Conservation (phyloP, 92 coral and sea anemone species). For the Umimayanthus chanpuru region DNA sequence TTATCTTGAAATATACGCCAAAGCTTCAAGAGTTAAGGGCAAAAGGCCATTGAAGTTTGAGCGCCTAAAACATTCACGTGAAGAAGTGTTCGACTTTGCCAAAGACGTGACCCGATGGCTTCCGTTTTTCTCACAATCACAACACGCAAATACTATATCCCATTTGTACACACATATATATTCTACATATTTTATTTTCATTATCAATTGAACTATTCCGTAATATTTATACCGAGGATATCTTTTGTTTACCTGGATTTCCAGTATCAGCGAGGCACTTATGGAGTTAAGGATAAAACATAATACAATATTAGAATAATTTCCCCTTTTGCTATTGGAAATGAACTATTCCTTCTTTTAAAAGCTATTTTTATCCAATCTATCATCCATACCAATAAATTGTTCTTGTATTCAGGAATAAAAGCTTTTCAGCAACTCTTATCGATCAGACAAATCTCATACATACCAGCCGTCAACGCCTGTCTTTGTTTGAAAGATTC, state of each 20-base stretch:
- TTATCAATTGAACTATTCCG: background rate
- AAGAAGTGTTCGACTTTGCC: background rate
- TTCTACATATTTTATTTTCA: background rate
- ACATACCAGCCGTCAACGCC: constrained; percentile 17
- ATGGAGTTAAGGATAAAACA: background rate
- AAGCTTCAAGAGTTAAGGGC: background rate
- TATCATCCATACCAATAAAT: background rate
- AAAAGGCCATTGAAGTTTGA: background rate
- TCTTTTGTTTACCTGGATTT: background rate
- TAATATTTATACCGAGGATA: background rate
- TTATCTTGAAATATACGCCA: constrained; percentile 14
- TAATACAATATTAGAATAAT: background rate
- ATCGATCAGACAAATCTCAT: background rate
- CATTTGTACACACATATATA: background rate
- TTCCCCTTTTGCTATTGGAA: background rate
- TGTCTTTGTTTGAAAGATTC: background rate
- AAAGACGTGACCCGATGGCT: constrained; percentile 35
- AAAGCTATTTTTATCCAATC: background rate
- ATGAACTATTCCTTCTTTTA: background rate
- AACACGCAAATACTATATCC: constrained; percentile 22
- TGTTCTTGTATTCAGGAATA: background rate
- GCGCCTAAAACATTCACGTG: background rate
- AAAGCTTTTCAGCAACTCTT: background rate
- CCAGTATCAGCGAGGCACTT: background rate
- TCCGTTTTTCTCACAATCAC: constrained; percentile 14